phyloP scores from a whole-genome alignment of 2,888 invertebrate genomes.

The Geophilus truncorum region DNA sequence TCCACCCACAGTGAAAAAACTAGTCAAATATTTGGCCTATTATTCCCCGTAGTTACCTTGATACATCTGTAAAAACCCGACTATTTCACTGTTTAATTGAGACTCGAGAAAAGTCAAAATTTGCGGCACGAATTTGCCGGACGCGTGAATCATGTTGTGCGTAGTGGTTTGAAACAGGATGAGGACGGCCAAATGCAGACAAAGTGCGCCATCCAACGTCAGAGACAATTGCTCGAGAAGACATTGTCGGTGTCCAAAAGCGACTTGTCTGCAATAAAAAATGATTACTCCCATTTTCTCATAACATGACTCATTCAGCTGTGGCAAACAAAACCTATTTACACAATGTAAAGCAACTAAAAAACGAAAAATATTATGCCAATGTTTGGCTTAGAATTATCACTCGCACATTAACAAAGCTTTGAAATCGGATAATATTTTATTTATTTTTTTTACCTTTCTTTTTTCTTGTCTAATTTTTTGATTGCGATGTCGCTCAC shows the following conservation, averaged over 20 bases:
- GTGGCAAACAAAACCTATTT: neutral
- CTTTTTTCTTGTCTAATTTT: slow-evolving; percentile 85
- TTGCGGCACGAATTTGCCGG: slow-evolving; percentile 84
- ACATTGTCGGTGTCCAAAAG: slow-evolving; percentile 74
- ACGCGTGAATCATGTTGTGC: slow-evolving; percentile 80
- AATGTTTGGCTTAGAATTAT: neutral
- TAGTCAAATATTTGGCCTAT: too few species aligned
- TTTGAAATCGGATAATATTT: neutral
- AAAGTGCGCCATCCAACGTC: slow-evolving; percentile 70
- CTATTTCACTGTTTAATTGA: slow-evolving; percentile 54
- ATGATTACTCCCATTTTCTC: neutral
- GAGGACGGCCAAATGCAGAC: slow-evolving; percentile 69
- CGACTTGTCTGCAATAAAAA: slow-evolving; percentile 57
- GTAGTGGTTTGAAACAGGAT: slow-evolving; percentile 75
- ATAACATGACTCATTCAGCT: neutral
- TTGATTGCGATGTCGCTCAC: slow-evolving; percentile 65
- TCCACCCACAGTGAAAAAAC: too few species aligned
- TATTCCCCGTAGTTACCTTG: too few species aligned
- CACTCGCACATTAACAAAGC: neutral
- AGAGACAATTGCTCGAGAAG: slow-evolving; percentile 66
- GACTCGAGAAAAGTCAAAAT: slow-evolving; percentile 66
- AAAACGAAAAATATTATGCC: neutral
- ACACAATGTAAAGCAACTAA: neutral
- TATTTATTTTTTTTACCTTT: slow-evolving; percentile 48
- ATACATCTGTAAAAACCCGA: slow-evolving; percentile 61